Percentiles rank a stretch among this genome's conserved stretches.
Evolutionary conservation across 2,888 invertebrate species (phyloP).

Genomic region (Ceramica pisi): DNA sequence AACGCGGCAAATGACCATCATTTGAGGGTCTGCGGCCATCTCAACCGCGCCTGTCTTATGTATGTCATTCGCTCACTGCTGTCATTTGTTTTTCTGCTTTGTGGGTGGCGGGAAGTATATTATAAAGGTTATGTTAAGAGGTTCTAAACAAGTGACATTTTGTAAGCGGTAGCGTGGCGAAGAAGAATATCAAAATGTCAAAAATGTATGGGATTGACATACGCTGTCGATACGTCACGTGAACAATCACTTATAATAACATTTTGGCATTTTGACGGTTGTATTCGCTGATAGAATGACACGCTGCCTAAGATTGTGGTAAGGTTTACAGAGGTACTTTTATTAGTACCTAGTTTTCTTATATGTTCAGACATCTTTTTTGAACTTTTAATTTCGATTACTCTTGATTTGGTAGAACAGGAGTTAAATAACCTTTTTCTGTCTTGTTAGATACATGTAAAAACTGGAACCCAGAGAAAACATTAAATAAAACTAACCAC

Average conservation of each 20-base stretch:
- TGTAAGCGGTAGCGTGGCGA: too few species aligned
- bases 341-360: too few species aligned
- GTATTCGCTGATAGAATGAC: too few species aligned
- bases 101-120: conserved; percentile 69
- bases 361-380: background rate
- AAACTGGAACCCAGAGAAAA: background rate
- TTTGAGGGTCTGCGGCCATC: conserved; percentile 59
- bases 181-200: too few species aligned
- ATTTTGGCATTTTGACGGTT: too few species aligned
- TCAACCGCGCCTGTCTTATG: conserved; percentile 46
- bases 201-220: too few species aligned
- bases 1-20: conserved; percentile 74
- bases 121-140: conserved; percentile 22
- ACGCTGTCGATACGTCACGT: too few species aligned
- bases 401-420: background rate
- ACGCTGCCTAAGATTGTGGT: too few species aligned
- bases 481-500: background rate
- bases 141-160: too few species aligned
- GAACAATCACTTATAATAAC: too few species aligned
- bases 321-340: too few species aligned
- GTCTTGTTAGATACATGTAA: background rate
- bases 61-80: conserved; percentile 61
- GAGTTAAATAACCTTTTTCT: background rate
- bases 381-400: background rate
- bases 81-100: conserved; percentile 61